Evolutionary conservation across 2,797 vertebrate genomes (phyloP).

Genomic region (Aselliscus stoliczkanus): DNA sequence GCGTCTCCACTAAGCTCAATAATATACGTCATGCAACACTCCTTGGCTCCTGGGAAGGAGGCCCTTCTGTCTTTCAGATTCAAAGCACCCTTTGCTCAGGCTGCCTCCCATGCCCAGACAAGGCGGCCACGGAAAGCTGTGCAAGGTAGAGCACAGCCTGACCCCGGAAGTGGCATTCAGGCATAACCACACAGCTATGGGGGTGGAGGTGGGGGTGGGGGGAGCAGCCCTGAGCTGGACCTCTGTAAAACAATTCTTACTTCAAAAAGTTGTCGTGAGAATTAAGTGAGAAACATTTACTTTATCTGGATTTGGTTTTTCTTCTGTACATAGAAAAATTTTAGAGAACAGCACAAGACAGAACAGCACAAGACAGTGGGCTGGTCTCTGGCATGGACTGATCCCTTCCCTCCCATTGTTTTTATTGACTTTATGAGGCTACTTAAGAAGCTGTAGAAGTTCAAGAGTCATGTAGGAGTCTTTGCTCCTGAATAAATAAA

Average conservation of each 20-base stretch:
- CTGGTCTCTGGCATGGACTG: background rate
- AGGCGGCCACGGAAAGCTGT: background rate
- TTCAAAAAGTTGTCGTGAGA: background rate
- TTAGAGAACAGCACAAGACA: slow-evolving; percentile 2
- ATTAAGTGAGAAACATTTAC: background rate
- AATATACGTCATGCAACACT: background rate
- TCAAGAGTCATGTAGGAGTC: background rate
- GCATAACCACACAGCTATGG: background rate
- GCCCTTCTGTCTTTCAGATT: background rate
- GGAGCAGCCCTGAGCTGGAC: background rate
- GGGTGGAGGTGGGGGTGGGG: too few species aligned
- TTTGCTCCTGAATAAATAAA: background rate
- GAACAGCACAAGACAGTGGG: background rate
- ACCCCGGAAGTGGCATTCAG: background rate
- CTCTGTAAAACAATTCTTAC: background rate
- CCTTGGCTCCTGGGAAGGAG: background rate
- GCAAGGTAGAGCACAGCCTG: background rate
- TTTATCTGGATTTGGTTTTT: background rate
- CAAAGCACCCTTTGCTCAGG: background rate
- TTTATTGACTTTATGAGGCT: slow-evolving; percentile 1
- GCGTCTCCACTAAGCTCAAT: background rate
- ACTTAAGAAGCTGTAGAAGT: background rate
- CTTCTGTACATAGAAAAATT: background rate
- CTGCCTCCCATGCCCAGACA: background rate
- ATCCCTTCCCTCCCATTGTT: background rate